Evolutionary conservation across 1,140 invertebrate genomes (phyloP).

Genomic region (Olivierus martensii): DNA sequence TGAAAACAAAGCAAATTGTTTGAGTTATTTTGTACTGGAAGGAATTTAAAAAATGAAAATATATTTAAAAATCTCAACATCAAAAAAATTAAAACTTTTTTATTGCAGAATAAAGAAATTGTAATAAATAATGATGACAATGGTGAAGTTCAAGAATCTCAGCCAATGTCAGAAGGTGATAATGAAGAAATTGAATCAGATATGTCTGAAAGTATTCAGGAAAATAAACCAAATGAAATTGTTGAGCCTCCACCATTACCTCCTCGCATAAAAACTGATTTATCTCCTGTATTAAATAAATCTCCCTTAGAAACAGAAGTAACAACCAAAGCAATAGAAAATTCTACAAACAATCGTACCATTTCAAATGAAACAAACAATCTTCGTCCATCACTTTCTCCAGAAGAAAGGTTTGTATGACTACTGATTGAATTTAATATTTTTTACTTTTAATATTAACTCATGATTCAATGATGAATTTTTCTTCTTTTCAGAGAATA

Average conservation of each 20-base stretch:
- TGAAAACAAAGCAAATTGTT: too few relatives aligned
- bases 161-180: background rate
- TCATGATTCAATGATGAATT: background rate
- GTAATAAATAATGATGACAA: conserved; percentile 2
- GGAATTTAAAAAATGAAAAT: too few relatives aligned
- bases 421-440: too few relatives aligned
- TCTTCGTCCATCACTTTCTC: background rate
- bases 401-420: background rate
- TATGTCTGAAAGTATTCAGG: too few relatives aligned
- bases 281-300: background rate
- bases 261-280: too few relatives aligned
- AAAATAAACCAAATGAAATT: too few relatives aligned
- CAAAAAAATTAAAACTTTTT: too few relatives aligned
- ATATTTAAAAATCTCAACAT: too few relatives aligned
- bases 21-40: too few relatives aligned
- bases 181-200: too few relatives aligned
- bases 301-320: background rate
- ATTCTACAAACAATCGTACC: background rate
- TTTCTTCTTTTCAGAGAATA: conserved; percentile 13
- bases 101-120: background rate
- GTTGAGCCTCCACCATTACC: too few relatives aligned
- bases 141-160: background rate
- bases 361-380: background rate
- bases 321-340: background rate
- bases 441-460: background rate